phyloP scores from a whole-genome alignment of 2,888 invertebrate species.

The Lepidocyrtoides sp. region DNA sequence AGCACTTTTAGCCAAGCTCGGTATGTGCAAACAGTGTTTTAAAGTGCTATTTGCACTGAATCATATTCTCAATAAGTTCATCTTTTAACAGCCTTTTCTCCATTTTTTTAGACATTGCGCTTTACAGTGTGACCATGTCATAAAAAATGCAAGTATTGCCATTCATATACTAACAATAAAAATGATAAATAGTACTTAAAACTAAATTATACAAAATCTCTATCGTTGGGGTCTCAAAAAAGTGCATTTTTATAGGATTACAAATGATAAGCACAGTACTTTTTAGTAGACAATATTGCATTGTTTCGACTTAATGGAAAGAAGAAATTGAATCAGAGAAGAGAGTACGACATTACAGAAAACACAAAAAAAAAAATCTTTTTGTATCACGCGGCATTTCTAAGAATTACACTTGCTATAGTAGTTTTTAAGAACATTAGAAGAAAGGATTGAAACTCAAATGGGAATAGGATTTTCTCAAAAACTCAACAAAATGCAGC shows the following conservation, averaged over 20 bases:
- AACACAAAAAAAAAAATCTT: neutral
- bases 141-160: neutral
- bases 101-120: neutral
- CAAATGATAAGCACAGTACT: no score
- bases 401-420: neutral
- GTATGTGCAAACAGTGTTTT: neutral
- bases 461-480: slow-evolving; percentile 23
- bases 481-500: slow-evolving; percentile 46
- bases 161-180: neutral
- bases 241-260: no score
- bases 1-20: no score
- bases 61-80: no score
- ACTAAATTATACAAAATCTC: neutral
- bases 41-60: neutral
- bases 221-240: neutral
- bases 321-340: neutral
- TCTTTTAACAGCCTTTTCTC: neutral
- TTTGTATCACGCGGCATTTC: neutral
- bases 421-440: neutral
- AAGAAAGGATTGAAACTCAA: neutral
- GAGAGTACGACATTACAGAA: no score
- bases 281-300: no score
- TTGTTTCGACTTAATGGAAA: no score
- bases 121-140: neutral
- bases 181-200: neutral